A percentile compares a stretch with the other conserved stretches of the same genome.
phyloP scores from a whole-genome alignment of 2,888 invertebrate genomes.

The Dryadula phaetusa region DNA sequence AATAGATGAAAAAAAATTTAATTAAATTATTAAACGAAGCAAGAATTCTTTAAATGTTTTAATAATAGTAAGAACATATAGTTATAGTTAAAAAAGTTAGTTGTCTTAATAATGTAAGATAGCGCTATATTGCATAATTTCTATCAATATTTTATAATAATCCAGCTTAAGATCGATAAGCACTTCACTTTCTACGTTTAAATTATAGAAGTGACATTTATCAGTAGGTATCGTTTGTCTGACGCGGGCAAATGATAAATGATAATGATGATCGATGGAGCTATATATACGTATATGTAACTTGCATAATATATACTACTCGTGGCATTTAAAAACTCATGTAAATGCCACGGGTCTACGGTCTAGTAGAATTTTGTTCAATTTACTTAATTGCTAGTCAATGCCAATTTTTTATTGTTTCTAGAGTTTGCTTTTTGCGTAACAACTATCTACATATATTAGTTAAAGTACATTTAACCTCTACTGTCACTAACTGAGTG shows the following conservation, averaged over 20 bases:
- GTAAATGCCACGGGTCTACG: neutral
- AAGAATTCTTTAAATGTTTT: too few relatives aligned
- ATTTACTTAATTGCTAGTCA: neutral
- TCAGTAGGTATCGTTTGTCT: constrained; percentile 12
- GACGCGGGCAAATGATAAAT: neutral
- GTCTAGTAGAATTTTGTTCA: neutral
- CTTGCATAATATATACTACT: neutral
- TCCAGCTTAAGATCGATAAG: constrained; percentile 3
- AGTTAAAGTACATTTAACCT: too few relatives aligned
- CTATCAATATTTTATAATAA: neutral
- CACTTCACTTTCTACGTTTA: neutral
- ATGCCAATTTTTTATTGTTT: too few relatives aligned
- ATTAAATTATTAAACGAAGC: too few relatives aligned
- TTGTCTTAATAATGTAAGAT: too few relatives aligned
- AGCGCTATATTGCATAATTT: neutral
- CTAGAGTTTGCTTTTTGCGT: too few relatives aligned
- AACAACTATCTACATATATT: too few relatives aligned
- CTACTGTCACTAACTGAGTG: too few relatives aligned
- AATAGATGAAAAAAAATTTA: too few relatives aligned
- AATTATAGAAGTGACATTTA: neutral
- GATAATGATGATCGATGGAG: constrained; percentile 19
- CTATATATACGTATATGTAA: neutral
- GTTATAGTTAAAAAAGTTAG: too few relatives aligned
- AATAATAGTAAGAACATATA: too few relatives aligned
- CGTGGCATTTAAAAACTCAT: neutral